These are phyloP conservation scores for Galerucella nymphaeae DNA, from an alignment of 2,888 invertebrate genomes.

Conservation along the genomic window DNA sequence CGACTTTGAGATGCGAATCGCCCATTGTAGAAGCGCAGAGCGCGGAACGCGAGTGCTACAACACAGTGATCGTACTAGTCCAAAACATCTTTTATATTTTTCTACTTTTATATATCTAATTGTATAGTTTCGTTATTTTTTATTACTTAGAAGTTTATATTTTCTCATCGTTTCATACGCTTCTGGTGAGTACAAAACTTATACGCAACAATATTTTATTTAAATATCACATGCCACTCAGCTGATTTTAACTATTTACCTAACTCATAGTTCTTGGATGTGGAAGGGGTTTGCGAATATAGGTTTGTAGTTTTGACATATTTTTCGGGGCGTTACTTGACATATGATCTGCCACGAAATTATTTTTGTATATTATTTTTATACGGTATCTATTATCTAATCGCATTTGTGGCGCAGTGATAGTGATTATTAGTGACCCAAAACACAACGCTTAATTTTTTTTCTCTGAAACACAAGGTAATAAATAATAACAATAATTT, in stretches of 20 bases:
- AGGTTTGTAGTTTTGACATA: slow-evolving; percentile 13
- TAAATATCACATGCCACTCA: slow-evolving; percentile 41
- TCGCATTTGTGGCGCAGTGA: slow-evolving; percentile 20
- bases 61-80: slow-evolving; percentile 62
- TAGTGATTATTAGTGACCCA: slow-evolving; percentile 16
- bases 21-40: slow-evolving; percentile 17
- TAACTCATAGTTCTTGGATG: slow-evolving; percentile 29
- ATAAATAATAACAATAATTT: not conserved
- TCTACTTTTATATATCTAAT: slow-evolving; percentile 64
- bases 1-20: slow-evolving; percentile 51
- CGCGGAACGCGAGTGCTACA: slow-evolving; percentile 48
- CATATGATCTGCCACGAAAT: not conserved
- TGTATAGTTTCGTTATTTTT: slow-evolving; percentile 63
- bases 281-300: slow-evolving; percentile 19
- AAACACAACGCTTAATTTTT: not conserved
- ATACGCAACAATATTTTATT: slow-evolving; percentile 27
- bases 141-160: slow-evolving; percentile 60
- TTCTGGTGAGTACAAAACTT: slow-evolving; percentile 59
- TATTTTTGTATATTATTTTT: not conserved
- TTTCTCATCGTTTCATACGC: slow-evolving; percentile 61
- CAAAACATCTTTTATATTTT: slow-evolving; percentile 64
- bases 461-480: not conserved
- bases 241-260: slow-evolving; percentile 43
- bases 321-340: not conserved
- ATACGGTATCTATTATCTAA: slow-evolving; percentile 13